phyloP scores from a whole-genome alignment of 2,888 invertebrate genomes.

The Aporophyla lueneburgensis region DNA sequence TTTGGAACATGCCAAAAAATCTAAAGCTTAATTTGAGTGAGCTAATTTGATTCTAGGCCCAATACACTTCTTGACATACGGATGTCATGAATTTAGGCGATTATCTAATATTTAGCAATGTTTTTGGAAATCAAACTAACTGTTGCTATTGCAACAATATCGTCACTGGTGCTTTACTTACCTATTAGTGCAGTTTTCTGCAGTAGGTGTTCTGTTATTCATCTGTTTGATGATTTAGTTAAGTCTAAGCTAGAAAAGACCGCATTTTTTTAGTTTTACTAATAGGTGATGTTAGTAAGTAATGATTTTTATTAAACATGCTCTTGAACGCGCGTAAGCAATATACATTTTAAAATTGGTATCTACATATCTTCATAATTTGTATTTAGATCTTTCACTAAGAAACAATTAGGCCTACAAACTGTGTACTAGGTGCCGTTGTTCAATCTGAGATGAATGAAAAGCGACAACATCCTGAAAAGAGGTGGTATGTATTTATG shows the following conservation, averaged over 20 bases:
- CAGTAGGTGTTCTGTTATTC: background rate
- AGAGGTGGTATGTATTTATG: background rate
- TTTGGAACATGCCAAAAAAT: too few relatives aligned
- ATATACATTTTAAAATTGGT: background rate
- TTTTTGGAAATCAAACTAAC: background rate
- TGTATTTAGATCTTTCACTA: background rate
- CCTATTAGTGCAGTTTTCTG: too few relatives aligned
- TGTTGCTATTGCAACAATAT: background rate
- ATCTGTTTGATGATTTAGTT: background rate
- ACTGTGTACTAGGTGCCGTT: background rate
- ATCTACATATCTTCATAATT: background rate
- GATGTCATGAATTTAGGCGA: background rate
- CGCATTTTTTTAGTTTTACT: too few relatives aligned
- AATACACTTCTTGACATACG: background rate
- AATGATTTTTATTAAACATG: background rate
- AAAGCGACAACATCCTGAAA: background rate
- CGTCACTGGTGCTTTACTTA: background rate
- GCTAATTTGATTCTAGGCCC: too few relatives aligned
- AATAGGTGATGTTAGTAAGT: background rate
- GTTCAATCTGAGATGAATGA: background rate
- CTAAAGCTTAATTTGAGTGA: too few relatives aligned
- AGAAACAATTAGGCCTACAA: slow-evolving; percentile 1
- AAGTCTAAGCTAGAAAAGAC: background rate
- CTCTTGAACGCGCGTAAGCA: background rate
- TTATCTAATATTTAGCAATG: too few relatives aligned